A percentile compares a stretch with the other conserved stretches of the same genome.
phyloP scores from a whole-genome alignment of 2,888 invertebrate genomes.

The Acanthosepion pharaonis region DNA sequence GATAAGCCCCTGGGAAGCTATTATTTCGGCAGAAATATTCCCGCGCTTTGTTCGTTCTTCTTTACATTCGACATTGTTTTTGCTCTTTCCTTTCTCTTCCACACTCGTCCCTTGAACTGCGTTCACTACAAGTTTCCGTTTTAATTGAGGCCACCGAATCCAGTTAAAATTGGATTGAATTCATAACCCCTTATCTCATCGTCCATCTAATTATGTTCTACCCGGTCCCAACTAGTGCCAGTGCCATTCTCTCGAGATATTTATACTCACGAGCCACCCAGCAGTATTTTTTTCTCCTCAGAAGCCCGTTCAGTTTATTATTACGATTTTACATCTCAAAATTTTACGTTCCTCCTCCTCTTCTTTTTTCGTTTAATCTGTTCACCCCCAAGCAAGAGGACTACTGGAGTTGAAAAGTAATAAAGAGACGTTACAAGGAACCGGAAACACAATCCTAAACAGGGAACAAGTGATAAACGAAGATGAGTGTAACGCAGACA shows the following conservation, averaged over 20 bases:
- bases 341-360: background rate
- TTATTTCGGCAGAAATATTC: no score
- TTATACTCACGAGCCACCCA: background rate
- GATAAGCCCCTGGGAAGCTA: no score
- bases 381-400: no score
- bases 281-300: background rate
- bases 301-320: background rate
- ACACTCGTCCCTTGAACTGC: background rate
- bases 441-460: no score
- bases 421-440: no score
- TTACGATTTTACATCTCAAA: background rate
- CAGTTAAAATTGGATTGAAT: slow-evolving; percentile 18
- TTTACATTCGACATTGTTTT: background rate
- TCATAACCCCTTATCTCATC: background rate
- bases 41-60: background rate
- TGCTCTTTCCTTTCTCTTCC: background rate
- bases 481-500: no score
- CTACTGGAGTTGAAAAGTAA: no score
- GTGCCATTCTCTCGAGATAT: background rate
- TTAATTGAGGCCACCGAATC: slow-evolving; percentile 4
- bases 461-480: no score
- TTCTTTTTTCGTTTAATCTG: no score
- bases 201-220: background rate
- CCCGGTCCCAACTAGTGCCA: background rate
- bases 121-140: background rate